Evolutionary conservation across 2,113 vertebrate genomes (phyloP).

Genomic region (Felis chaus): DNA sequence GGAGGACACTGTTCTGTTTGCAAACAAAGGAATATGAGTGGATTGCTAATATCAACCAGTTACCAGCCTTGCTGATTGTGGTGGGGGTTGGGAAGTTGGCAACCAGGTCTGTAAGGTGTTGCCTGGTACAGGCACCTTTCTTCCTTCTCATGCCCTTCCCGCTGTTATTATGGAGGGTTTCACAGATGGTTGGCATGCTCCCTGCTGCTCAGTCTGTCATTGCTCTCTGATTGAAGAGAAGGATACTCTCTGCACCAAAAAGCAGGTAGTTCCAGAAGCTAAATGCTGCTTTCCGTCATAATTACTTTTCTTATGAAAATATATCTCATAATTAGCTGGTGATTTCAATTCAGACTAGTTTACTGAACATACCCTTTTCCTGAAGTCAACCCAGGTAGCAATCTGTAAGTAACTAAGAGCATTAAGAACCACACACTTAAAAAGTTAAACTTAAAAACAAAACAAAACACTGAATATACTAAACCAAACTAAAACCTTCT

Average conservation of each 20-base stretch:
- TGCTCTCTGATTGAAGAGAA: neutral
- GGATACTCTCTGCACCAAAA: neutral
- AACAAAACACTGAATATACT: neutral
- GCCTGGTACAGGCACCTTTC: neutral
- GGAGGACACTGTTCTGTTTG: neutral
- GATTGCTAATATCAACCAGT: neutral
- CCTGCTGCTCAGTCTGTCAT: neutral
- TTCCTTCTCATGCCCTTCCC: neutral
- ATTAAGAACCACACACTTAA: neutral
- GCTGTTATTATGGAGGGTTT: neutral
- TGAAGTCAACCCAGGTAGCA: conserved; percentile 23
- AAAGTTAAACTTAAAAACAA: neutral
- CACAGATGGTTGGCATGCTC: neutral
- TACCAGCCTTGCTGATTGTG: neutral
- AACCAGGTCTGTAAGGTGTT: neutral
- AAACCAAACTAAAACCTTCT: conserved; percentile 40
- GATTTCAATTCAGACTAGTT: neutral
- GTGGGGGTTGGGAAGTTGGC: neutral
- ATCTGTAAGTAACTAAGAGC: neutral
- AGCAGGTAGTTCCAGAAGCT: neutral
- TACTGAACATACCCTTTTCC: neutral
- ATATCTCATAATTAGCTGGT: neutral
- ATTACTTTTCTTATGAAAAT: conserved; percentile 27
- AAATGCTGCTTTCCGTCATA: neutral
- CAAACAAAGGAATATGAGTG: neutral